Evolutionary conservation across 2,113 vertebrate species (phyloP).

Genomic region (Anarrhichthys ocellatus): DNA sequence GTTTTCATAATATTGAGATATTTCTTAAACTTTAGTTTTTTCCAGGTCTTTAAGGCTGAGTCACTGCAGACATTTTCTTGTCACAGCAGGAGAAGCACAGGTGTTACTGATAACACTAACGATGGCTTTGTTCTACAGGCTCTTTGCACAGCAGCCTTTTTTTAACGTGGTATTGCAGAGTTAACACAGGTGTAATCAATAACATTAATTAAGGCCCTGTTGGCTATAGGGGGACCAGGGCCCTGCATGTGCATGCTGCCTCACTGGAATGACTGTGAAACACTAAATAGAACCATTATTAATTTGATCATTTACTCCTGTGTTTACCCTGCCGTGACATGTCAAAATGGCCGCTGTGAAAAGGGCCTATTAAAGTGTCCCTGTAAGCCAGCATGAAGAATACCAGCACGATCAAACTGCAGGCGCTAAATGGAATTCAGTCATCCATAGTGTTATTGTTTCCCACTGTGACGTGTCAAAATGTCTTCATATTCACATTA

Average conservation of each 20-base stretch:
- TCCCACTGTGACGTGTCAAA: background rate
- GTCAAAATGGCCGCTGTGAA: background rate
- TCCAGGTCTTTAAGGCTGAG: background rate
- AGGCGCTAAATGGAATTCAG: background rate
- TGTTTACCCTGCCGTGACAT: background rate
- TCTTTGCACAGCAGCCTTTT: background rate
- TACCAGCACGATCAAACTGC: background rate
- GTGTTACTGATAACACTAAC: background rate
- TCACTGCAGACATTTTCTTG: background rate
- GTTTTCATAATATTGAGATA: background rate
- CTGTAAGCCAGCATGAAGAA: background rate
- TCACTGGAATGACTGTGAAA: background rate
- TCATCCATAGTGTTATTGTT: background rate
- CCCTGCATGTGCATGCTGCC: background rate
- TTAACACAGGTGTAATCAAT: background rate
- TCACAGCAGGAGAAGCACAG: background rate
- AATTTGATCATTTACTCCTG: background rate
- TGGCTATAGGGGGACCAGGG: background rate
- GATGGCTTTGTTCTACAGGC: background rate
- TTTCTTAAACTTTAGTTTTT: background rate
- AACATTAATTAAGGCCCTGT: too few species aligned
- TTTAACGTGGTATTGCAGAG: too few species aligned
- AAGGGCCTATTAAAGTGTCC: background rate
- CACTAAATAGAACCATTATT: too few species aligned
- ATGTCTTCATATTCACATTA: background rate